Evolutionary conservation across 1,140 invertebrate species (phyloP), one percentile per base, ranked within the genome.

Genomic region (Drosophila pectinifera): DNA sequence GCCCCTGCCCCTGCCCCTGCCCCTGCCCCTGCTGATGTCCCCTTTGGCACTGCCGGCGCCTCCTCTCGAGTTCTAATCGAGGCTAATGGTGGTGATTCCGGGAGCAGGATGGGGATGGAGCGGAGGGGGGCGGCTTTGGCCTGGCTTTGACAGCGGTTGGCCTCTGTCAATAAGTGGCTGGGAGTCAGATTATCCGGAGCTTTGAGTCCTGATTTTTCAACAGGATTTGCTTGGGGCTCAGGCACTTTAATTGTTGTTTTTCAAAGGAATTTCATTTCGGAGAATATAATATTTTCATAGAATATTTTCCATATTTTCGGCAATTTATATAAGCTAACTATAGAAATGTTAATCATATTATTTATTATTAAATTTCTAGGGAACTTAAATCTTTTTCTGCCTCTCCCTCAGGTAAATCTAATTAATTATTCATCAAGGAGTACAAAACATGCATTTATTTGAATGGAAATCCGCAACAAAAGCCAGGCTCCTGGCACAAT

Each of bases 71-170:
- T 48, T 67, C 26, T 67, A 67, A 67, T 67, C 64, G 64, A 18
- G 59, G 64, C 64, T 65, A 65, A 65, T 65, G 43, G 61, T 13
- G 10, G 61, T 49, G 59, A 14, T 39, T 41, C 18, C 11, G 8
- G 42, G 42, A n/a, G 2, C 4, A 39, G 14, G 18, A 24, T 7
- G 16, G 43, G 43, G 53, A 24, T 11, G 18, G 24, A 13, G 16
- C 43, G 43, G 53, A 24, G 7, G 18, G 24, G 8, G 28, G 11
- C 2, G 59, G 2, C n/a, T 3, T 34, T 43, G 59, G 51, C 13
- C 69, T 74, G 72, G 31, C 42, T 63, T 74, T 74, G 70, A 64
- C 72, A 74, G 49, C 48, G 72, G 56, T 74, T 74, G 48, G 36
- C 72, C 42, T 48, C 38, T 74, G 57, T 51, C 70, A 55, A 56